Conservation (phyloP, 1,140 invertebrate species). For the Diprion similis region DNA sequence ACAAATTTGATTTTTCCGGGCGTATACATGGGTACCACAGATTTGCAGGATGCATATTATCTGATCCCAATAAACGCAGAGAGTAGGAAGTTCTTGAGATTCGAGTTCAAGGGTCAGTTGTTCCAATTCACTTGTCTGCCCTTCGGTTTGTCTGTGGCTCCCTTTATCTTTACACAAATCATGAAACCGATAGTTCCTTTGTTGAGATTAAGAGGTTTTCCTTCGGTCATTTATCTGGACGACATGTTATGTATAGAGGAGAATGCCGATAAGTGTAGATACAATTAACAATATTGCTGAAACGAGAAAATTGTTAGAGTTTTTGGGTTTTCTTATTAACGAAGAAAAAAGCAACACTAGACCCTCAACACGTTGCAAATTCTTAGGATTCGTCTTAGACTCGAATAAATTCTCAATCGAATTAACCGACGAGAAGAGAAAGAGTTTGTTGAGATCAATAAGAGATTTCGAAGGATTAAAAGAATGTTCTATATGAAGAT, state of each 20-base stretch:
- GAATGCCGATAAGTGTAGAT: conserved; percentile 20
- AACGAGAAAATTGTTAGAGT: conserved; percentile 21
- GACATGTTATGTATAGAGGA: conserved; percentile 34
- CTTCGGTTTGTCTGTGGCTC: conserved; percentile 38
- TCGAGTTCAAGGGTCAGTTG: conserved; percentile 20
- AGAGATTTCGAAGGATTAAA: conserved; percentile 13
- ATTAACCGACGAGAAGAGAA: conserved; percentile 26
- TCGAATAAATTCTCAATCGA: conserved; percentile 27
- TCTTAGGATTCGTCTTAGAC: conserved; percentile 35
- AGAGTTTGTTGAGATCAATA: conserved; percentile 20
- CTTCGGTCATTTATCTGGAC: conserved; percentile 41
- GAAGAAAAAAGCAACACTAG: conserved; percentile 29
- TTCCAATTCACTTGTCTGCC: conserved; percentile 33
- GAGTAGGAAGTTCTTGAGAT: conserved; percentile 20
- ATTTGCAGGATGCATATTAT: conserved; percentile 26
- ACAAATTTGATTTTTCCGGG: conserved; percentile 26
- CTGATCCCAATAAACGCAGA: conserved; percentile 8
- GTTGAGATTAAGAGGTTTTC: conserved; percentile 24
- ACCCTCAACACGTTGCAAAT: conserved; percentile 28
- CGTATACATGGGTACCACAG: conserved; percentile 29
- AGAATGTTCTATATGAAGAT: conserved; percentile 33
- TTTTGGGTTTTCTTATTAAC: conserved; percentile 37
- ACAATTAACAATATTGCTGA: conserved; percentile 12
- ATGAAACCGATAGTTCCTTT: conserved; percentile 33
- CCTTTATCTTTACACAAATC: conserved; percentile 44